Percentiles rank a stretch among this genome's conserved stretches.
phyloP scores from a whole-genome alignment of 2,113 vertebrate species.

The Hyperoodon ampullatus region DNA sequence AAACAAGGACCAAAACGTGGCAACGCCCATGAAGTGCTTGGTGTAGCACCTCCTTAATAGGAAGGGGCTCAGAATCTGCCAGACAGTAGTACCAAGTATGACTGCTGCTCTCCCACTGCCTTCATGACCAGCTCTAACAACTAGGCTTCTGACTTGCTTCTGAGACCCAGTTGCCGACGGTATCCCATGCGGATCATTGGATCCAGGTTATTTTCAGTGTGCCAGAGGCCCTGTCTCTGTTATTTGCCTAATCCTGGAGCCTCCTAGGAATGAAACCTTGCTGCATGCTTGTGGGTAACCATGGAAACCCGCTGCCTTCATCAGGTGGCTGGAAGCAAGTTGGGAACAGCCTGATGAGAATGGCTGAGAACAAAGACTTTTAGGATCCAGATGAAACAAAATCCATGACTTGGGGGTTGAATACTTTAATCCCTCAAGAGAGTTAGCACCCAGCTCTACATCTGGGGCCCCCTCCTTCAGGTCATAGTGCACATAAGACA shows the following conservation, averaged over 20 bases:
- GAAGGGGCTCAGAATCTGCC: neutral
- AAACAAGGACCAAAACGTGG: neutral
- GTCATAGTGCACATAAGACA: neutral
- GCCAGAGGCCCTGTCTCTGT: neutral
- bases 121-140: neutral
- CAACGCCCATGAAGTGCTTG: neutral
- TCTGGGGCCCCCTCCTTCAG: neutral
- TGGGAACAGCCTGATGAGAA: slow-evolving; percentile 24
- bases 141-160: neutral
- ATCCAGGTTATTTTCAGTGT: neutral
- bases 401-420: neutral
- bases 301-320: slow-evolving; percentile 68
- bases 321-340: slow-evolving; percentile 42
- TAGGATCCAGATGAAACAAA: slow-evolving; percentile 13
- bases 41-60: neutral
- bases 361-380: slow-evolving; percentile 62
- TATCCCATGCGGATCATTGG: neutral
- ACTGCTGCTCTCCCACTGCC: neutral
- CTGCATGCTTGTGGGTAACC: slow-evolving; percentile 61
- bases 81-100: accelerated
- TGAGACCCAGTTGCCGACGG: neutral
- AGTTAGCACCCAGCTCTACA: neutral
- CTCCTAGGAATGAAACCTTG: slow-evolving; percentile 43
- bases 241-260: slow-evolving; percentile 37
- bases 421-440: neutral